A percentile compares a stretch with the other conserved stretches of the same genome.
phyloP scores from a whole-genome alignment of 1,140 invertebrate species.

The Caenorhabditis brenneri region DNA sequence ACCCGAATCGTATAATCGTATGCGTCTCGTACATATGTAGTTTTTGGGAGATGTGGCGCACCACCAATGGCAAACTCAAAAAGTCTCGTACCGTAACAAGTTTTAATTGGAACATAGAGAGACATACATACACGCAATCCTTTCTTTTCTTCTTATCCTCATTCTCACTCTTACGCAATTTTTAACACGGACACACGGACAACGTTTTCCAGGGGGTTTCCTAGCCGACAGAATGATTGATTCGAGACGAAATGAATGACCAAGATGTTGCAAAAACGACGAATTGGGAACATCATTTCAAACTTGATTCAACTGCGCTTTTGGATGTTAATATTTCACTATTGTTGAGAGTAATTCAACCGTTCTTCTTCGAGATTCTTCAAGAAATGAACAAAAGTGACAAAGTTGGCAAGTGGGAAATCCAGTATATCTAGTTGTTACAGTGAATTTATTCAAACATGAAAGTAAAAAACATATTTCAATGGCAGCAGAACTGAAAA shows the following conservation, averaged over 20 bases:
- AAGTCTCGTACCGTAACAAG: slow-evolving; percentile 43
- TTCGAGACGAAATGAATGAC: slow-evolving; percentile 17
- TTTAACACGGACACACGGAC: background rate
- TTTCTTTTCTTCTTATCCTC: background rate
- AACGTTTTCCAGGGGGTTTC: background rate
- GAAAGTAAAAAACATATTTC: too few relatives aligned
- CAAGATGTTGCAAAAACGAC: slow-evolving; percentile 16
- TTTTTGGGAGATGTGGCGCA: background rate
- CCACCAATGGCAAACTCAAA: slow-evolving; percentile 33
- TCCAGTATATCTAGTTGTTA: background rate
- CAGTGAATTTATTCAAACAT: background rate
- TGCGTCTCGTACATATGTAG: slow-evolving; percentile 21
- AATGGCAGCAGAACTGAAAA: too few relatives aligned
- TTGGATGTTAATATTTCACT: background rate
- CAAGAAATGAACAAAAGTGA: background rate
- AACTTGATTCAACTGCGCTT: background rate
- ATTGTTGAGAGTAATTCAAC: slow-evolving; percentile 15
- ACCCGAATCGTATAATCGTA: slow-evolving; percentile 34
- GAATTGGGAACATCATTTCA: background rate
- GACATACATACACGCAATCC: slow-evolving; percentile 6
- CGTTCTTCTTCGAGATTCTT: background rate
- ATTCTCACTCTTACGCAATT: slow-evolving; percentile 1
- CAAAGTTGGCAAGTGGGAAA: too few relatives aligned
- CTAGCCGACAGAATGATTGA: background rate
- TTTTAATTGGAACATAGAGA: slow-evolving; percentile 43